A percentile compares a stretch with the other conserved stretches of the same genome.
phyloP scores from a whole-genome alignment of 2,113 vertebrate species.

The Struthidea cinerea region DNA sequence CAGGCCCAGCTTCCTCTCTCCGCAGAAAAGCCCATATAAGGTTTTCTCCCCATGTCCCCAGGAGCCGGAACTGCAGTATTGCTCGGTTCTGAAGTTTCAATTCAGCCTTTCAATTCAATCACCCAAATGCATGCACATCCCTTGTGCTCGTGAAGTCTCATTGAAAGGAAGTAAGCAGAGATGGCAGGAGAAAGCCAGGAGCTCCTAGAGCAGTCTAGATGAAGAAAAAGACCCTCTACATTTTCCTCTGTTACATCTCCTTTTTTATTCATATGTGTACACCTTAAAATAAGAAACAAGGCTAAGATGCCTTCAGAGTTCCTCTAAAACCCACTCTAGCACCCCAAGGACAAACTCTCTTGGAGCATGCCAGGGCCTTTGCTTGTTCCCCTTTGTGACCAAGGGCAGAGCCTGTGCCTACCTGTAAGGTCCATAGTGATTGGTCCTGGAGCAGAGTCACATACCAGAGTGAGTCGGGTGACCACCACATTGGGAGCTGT shows the following conservation, averaged over 20 bases:
- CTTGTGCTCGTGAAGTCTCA: not conserved
- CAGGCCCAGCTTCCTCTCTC: constrained; percentile 59
- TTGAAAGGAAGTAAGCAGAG: not conserved
- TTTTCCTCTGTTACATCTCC: not conserved
- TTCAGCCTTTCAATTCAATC: not conserved
- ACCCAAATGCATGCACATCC: not conserved
- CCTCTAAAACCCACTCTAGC: not conserved
- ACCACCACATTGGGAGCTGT: constrained; percentile 76
- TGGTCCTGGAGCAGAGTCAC: constrained; percentile 73
- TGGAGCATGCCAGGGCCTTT: not conserved
- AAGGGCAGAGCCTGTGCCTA: constrained; percentile 40
- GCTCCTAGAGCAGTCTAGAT: not conserved
- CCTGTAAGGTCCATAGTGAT: constrained; percentile 84
- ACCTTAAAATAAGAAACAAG: not conserved
- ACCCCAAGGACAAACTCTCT: not conserved
- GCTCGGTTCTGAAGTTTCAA: constrained; percentile 18
- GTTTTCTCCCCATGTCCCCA: not conserved
- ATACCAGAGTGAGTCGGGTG: constrained; percentile 78
- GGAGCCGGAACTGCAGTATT: constrained; percentile 14
- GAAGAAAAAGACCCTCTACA: not conserved
- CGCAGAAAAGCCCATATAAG: constrained; percentile 71
- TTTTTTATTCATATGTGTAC: not conserved
- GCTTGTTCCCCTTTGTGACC: not conserved
- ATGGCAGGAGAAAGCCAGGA: not conserved
- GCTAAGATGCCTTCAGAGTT: not conserved